These are phyloP conservation scores for Scolopax rusticola DNA, from an alignment of 2,797 vertebrate species.

Conservation along the genomic window DNA sequence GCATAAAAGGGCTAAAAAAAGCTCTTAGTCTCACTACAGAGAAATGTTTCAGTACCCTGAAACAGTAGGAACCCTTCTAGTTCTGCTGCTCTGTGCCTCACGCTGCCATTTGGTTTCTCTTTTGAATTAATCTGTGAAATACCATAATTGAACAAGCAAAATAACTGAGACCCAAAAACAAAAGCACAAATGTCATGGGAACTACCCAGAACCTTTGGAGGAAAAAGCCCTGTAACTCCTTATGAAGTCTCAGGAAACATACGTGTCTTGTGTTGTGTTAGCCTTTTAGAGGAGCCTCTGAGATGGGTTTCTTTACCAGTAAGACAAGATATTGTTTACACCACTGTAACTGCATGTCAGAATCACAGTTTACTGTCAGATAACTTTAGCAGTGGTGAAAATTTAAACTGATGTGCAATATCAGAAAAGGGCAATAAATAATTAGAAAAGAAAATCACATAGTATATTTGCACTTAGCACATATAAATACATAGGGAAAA, in stretches of 20 bases:
- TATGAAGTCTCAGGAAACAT: neutral
- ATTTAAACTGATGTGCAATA: neutral
- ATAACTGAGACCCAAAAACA: neutral
- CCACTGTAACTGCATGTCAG: neutral
- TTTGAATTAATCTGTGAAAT: neutral
- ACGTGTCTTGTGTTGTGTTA: neutral
- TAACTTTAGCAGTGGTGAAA: neutral
- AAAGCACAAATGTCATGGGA: neutral
- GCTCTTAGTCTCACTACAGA: neutral
- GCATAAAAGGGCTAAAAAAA: constrained; percentile 3
- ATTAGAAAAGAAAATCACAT: neutral
- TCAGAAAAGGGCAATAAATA: neutral
- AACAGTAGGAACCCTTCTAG: neutral
- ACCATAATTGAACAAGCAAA: neutral
- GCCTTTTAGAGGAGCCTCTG: neutral
- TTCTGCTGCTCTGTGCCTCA: neutral
- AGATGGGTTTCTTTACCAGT: neutral
- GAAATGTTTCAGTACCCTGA: neutral
- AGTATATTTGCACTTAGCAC: neutral
- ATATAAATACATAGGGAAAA: neutral
- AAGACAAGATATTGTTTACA: neutral
- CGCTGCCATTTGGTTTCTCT: neutral
- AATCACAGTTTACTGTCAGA: neutral
- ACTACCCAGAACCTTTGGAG: neutral
- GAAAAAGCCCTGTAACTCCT: neutral